Evolutionary conservation across 2,797 vertebrate species (phyloP).

Genomic region (Threskiornis aethiopicus): DNA sequence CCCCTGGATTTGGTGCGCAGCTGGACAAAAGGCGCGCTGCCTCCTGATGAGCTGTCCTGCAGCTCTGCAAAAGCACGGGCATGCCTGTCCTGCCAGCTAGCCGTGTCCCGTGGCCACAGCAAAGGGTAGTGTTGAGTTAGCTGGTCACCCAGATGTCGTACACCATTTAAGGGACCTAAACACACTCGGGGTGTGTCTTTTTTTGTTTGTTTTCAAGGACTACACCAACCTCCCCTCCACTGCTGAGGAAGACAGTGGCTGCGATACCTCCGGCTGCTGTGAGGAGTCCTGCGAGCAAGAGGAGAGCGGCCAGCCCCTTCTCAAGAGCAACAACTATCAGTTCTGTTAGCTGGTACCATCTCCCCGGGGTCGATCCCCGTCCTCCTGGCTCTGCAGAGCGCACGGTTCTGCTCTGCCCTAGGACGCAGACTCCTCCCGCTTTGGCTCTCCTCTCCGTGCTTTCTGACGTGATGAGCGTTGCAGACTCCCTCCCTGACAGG

Average conservation of each 20-base stretch:
- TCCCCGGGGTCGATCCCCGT: not conserved
- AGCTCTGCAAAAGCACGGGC: not conserved
- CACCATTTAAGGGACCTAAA: not conserved
- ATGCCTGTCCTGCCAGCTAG: not conserved
- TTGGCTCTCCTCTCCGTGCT: conserved; percentile 10
- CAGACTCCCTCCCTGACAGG: not conserved
- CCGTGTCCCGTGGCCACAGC: not conserved
- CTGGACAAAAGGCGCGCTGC: not conserved
- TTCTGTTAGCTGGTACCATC: conserved; percentile 80
- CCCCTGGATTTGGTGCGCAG: not conserved
- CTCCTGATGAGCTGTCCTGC: not conserved
- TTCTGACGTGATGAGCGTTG: not conserved
- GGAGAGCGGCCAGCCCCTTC: conserved; percentile 83
- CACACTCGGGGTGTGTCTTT: not conserved
- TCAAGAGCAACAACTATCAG: conserved; percentile 96
- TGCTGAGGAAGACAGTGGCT: conserved; percentile 76
- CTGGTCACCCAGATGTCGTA: accelerated
- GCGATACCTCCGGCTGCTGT: conserved; percentile 77
- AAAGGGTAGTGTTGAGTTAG: not conserved
- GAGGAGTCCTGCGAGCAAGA: conserved; percentile 86
- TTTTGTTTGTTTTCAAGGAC: conserved; percentile 47
- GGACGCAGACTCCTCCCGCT: not conserved
- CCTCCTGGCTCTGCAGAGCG: not conserved
- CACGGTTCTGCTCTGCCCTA: not conserved
- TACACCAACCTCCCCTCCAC: conserved; percentile 77